Evolutionary conservation across 2,113 vertebrate species (phyloP).

Genomic region (Channa argus): DNA sequence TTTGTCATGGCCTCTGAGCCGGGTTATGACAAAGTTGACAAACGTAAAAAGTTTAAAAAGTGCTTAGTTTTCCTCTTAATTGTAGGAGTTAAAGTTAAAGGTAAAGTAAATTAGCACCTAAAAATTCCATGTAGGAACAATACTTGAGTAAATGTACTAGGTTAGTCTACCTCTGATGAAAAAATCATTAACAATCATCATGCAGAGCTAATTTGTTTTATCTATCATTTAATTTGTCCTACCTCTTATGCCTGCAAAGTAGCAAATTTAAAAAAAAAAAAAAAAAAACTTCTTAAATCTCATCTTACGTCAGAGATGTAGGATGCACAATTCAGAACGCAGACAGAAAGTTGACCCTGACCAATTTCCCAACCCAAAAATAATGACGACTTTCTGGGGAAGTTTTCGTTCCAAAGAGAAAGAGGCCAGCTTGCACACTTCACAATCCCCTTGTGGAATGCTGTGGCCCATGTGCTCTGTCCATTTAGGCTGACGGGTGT

Average conservation of each 20-base stretch:
- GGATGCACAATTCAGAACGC: slow-evolving; percentile 55
- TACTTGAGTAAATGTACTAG: no score
- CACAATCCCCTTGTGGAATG: slow-evolving; percentile 69
- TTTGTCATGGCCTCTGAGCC: no score
- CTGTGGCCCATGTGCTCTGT: slow-evolving; percentile 51
- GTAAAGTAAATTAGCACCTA: no score
- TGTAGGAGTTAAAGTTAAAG: no score
- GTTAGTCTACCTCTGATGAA: no score
- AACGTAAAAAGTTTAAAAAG: no score
- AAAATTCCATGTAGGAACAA: no score
- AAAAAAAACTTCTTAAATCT: slow-evolving; percentile 21
- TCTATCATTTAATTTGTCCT: neutral
- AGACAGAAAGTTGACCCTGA: slow-evolving; percentile 36
- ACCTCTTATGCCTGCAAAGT: neutral
- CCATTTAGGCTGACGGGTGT: slow-evolving; percentile 58
- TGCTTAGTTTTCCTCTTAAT: no score
- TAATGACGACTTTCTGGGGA: slow-evolving; percentile 61
- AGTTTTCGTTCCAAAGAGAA: slow-evolving; percentile 59
- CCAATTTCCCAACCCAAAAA: slow-evolving; percentile 55
- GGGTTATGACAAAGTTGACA: no score
- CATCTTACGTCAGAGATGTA: slow-evolving; percentile 39
- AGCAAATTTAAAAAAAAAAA: neutral
- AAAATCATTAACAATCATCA: no score
- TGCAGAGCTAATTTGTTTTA: no score
- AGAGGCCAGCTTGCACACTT: slow-evolving; percentile 50